Evolutionary conservation across 2,888 invertebrate genomes (phyloP).

Genomic region (Crossocerus cetratus): DNA sequence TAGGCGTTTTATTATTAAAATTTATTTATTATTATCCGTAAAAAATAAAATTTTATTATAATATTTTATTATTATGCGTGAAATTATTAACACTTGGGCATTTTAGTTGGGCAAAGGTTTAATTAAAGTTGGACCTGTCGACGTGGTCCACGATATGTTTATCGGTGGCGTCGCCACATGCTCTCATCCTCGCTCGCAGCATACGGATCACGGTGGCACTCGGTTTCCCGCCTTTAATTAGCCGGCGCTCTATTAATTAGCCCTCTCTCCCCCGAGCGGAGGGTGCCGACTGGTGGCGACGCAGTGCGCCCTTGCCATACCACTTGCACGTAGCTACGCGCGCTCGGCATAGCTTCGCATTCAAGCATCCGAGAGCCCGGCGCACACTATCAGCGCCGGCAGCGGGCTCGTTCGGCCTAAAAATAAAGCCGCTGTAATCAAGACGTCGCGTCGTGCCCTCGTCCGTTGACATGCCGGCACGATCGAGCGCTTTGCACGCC

Average conservation of each 20-base stretch:
- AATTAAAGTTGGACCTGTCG: too few species aligned
- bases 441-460: neutral
- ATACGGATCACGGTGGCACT: conserved; percentile 39
- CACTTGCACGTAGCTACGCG: conserved; percentile 29
- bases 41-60: too few species aligned
- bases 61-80: too few species aligned
- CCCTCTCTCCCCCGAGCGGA: conserved; percentile 10
- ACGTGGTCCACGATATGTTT: too few species aligned
- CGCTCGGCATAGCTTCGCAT: too few species aligned
- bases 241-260: conserved; percentile 50
- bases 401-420: conserved; percentile 31
- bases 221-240: conserved; percentile 47
- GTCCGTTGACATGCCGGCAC: too few species aligned
- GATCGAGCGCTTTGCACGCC: neutral
- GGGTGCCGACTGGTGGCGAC: conserved; percentile 8
- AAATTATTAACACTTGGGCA: too few species aligned
- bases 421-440: conserved; percentile 32
- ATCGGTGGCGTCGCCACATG: neutral
- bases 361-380: too few species aligned
- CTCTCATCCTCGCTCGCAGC: conserved; percentile 12
- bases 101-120: too few species aligned
- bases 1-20: too few species aligned
- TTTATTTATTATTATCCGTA: too few species aligned
- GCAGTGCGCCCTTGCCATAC: conserved; percentile 24
- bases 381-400: too few species aligned